Conservation (phyloP, 1,140 invertebrate species). For the Neelides sp. region DNA sequence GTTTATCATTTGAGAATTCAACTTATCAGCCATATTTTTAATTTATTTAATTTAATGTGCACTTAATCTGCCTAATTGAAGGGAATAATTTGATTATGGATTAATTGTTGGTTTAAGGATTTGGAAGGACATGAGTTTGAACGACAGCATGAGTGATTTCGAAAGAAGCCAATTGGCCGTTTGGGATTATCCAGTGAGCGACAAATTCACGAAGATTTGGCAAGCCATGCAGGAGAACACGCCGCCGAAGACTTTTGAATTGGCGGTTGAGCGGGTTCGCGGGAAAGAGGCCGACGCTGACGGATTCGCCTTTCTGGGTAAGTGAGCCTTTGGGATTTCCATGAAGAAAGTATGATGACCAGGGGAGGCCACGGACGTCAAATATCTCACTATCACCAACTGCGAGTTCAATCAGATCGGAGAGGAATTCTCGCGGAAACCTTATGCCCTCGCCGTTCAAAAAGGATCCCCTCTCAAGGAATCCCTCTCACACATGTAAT, state of each 20-base stretch:
- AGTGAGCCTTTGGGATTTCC: background rate
- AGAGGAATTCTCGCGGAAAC: conserved; percentile 92
- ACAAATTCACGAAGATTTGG: conserved; percentile 98
- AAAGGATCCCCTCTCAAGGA: conserved; percentile 70
- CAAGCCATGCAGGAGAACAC: conserved; percentile 85
- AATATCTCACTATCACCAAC: conserved; percentile 69
- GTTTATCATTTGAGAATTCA: background rate
- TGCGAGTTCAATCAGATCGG: conserved; percentile 82
- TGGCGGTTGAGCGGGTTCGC: conserved; percentile 64
- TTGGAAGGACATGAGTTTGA: conserved; percentile 95
- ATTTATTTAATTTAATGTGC: conserved; percentile 2
- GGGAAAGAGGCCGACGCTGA: conserved; percentile 47
- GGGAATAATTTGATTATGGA: conserved; percentile 6
- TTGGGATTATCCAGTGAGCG: conserved; percentile 96
- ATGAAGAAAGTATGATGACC: conserved; percentile 1
- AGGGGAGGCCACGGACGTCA: conserved; percentile 85
- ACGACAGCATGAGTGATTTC: conserved; percentile 75
- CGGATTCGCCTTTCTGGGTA: conserved; percentile 83
- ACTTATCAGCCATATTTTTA: background rate
- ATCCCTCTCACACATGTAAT: conserved; percentile 35
- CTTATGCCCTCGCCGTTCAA: conserved; percentile 90
- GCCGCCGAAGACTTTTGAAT: conserved; percentile 59
- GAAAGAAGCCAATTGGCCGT: conserved; percentile 87
- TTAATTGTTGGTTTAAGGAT: conserved; percentile 50
- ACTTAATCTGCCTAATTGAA: conserved; percentile 1